phyloP scores from a whole-genome alignment of 2,797 vertebrate species.

The Gymnocypris eckloni region DNA sequence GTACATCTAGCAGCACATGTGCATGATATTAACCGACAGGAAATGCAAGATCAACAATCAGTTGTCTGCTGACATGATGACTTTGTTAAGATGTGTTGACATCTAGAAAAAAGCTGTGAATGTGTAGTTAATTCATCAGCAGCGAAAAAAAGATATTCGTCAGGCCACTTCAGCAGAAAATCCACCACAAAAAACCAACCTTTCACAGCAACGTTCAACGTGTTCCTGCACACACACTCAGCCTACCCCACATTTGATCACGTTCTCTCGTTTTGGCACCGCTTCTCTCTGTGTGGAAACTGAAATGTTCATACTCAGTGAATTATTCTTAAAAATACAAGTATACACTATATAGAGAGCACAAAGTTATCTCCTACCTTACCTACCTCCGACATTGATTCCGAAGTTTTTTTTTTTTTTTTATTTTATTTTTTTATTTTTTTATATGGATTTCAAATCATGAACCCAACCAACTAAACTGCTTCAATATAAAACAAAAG shows the following conservation, averaged over 20 bases:
- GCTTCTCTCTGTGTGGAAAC: conserved; percentile 6
- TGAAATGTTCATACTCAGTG: neutral
- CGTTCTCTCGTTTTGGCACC: neutral
- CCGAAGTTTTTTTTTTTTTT: neutral
- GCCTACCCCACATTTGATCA: neutral
- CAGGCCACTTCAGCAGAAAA: conserved; percentile 23
- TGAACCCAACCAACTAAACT: neutral
- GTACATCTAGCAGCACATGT: too few species aligned
- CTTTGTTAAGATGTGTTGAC: conserved; percentile 17
- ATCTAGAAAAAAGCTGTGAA: neutral
- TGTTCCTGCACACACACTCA: neutral
- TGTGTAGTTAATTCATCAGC: conserved; percentile 30
- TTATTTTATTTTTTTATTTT: too few species aligned
- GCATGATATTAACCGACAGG: neutral
- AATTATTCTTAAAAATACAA: neutral
- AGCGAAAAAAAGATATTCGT: conserved; percentile 10
- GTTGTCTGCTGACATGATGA: conserved; percentile 17
- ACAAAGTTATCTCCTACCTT: neutral
- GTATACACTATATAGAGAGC: neutral
- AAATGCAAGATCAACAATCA: conserved; percentile 16
- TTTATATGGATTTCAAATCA: neutral
- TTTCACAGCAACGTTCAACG: neutral
- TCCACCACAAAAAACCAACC: conserved; percentile 7
- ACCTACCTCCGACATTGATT: neutral
- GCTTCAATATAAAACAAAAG: neutral